A percentile compares a stretch with the other conserved stretches of the same genome.
Conservation (phyloP, 53 echinoderm and acorn worm species). For the Holothuria scabra region DNA sequence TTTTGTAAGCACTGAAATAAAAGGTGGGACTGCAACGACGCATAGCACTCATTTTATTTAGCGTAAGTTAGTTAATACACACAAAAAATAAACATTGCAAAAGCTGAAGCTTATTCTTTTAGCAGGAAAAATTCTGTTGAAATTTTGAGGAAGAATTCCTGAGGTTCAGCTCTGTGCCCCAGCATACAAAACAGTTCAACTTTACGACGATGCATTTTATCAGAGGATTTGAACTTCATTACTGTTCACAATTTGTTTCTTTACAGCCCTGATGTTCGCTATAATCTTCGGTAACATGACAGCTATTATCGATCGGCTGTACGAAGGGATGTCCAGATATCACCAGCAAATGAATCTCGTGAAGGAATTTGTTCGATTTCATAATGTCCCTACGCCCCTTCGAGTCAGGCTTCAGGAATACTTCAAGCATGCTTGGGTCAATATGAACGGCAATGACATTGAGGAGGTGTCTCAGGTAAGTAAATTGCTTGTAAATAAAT, state of each 20-base stretch:
- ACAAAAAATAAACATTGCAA: no score
- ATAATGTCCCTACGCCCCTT: conserved; percentile 89
- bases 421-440: conserved; percentile 95
- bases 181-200: no score
- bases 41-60: no score
- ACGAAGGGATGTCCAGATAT: conserved; percentile 92
- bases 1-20: no score
- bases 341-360: conserved; percentile 89
- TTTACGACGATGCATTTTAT: no score
- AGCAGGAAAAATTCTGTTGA: no score
- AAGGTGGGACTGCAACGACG: no score
- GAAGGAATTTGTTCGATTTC: conserved; percentile 96
- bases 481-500: background rate
- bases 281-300: conserved; percentile 99
- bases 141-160: no score
- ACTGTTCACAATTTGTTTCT: background rate
- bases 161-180: no score
- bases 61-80: no score
- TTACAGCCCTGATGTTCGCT: conserved; percentile 95
- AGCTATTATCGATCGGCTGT: conserved; percentile 61
- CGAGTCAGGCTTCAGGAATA: conserved; percentile 88
- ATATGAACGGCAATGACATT: conserved; percentile 91
- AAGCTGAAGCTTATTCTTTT: no score
- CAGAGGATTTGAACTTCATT: no score
- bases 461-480: conserved; percentile 91